Percentiles rank a stretch among this genome's conserved stretches.
phyloP scores from a whole-genome alignment of 2,113 vertebrate species.

The Ptychochromis oligacanthus region DNA sequence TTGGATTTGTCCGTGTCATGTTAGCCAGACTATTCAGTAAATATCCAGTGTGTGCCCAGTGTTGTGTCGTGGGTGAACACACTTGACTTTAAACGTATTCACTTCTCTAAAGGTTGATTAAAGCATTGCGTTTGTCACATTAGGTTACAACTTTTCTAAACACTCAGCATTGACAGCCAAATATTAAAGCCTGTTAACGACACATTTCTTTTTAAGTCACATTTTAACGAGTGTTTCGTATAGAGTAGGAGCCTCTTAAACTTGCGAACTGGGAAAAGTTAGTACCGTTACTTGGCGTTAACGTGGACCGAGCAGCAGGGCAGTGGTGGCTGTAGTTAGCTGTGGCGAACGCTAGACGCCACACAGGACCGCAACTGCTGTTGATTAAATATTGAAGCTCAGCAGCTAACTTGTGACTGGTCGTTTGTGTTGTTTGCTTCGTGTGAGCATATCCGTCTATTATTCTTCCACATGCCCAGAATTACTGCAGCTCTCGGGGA shows the following conservation, averaged over 20 bases:
- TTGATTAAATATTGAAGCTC: not conserved
- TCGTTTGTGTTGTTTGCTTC: not conserved
- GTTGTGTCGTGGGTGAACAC: not conserved
- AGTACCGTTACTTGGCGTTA: not conserved
- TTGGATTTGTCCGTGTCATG: rapidly evolving
- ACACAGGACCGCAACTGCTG: not conserved
- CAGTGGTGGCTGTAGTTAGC: not conserved
- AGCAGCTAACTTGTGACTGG: not conserved
- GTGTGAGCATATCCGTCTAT: not conserved
- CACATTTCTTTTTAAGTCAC: not conserved
- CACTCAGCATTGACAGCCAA: not conserved
- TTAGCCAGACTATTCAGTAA: not conserved
- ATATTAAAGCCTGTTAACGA: not conserved
- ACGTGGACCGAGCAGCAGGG: not conserved
- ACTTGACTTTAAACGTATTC: not conserved
- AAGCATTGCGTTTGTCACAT: not conserved
- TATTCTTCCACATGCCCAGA: not conserved
- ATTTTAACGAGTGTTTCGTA: not conserved
- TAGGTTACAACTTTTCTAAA: not conserved
- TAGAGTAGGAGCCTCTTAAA: not conserved
- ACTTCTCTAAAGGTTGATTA: not conserved
- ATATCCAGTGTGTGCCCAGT: too few relatives aligned
- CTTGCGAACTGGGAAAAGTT: not conserved
- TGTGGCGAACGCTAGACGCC: not conserved
- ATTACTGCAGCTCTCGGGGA: not conserved